Conservation (phyloP, 2,888 invertebrate species). For the Halictus ligatus region DNA sequence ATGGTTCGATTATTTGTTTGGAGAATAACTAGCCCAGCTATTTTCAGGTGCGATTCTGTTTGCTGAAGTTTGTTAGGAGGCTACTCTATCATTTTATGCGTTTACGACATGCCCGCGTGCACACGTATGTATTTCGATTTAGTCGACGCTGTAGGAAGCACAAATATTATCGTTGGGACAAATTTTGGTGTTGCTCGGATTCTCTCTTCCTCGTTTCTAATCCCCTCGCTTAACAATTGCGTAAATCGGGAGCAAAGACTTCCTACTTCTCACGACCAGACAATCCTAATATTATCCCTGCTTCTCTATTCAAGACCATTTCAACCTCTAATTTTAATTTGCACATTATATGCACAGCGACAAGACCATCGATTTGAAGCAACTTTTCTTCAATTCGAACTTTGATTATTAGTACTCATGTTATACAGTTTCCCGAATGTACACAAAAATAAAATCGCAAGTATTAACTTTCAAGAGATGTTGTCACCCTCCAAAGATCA, state of each 20-base stretch:
- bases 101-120: slow-evolving; percentile 64
- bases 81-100: slow-evolving; percentile 65
- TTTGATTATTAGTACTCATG: background rate
- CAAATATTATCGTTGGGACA: slow-evolving; percentile 71
- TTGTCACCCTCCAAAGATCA: background rate
- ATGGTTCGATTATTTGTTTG: slow-evolving; percentile 68
- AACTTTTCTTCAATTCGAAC: background rate
- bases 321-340: background rate
- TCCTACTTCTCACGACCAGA: slow-evolving; percentile 2
- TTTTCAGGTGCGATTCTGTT: slow-evolving; percentile 68
- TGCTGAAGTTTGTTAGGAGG: slow-evolving; percentile 49
- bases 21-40: slow-evolving; percentile 70
- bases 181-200: slow-evolving; percentile 36
- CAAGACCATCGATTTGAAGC: background rate
- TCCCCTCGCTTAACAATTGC: slow-evolving; percentile 30
- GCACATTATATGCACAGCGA: background rate
- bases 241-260: slow-evolving; percentile 28
- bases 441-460: background rate
- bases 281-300: background rate
- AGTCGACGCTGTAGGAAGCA: slow-evolving; percentile 30
- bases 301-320: background rate
- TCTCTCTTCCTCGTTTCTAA: slow-evolving; percentile 12
- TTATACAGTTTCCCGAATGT: background rate
- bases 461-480: background rate
- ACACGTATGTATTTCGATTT: slow-evolving; percentile 51